Evolutionary conservation across 2,113 vertebrate genomes (phyloP), one percentile per base, ranked within the genome.

Genomic region (Nothocercus nigrocapillus): DNA sequence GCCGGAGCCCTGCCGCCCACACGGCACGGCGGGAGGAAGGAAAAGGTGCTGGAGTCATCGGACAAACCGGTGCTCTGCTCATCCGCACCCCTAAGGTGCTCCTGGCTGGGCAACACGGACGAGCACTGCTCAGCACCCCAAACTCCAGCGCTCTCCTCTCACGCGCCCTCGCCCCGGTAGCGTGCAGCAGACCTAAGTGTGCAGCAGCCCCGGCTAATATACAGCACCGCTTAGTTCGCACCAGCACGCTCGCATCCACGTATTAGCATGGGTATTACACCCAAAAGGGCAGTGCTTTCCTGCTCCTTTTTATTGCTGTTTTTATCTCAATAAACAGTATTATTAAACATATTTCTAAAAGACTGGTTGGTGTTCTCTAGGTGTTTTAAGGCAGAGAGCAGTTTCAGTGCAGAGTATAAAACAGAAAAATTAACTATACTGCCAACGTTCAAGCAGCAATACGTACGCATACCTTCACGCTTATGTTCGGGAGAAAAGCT

Each of bases 111-210:
- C 53, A 17, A 6, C 30, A 36, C 6, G 3, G 20, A 70, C 10
- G 32, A 34, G 47, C 53, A 30, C n/a, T 20, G 32, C 21, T 30
- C 88, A 25, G 10, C 68, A 69, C 4, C 58, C 44, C 42, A 8
- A 47, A 63, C 38, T 10, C 53, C 22, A 38, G 3, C 2, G 2
- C 22, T 47, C 25, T 38, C 78, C 51, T 42, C 4, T 0, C 32
- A n/a, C 6, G 28, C 2, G 0, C 2, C 8, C 17, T 42, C 12
- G 0, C 30, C 42, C 5, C 14, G 9, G 0, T 0, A 30, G 24
- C 0, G 1, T 0, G 32, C 38, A 30, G 10, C 51, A 79, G 76
- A 42, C 12, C 42, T 3, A 22, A 5, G 13, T 2, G 0, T 21
- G 53, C 42, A n/a, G 11, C n/a, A 1, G 7, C 21, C 47, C 18